phyloP scores from a whole-genome alignment of 2,888 invertebrate species.

The Lithophane leautieri region DNA sequence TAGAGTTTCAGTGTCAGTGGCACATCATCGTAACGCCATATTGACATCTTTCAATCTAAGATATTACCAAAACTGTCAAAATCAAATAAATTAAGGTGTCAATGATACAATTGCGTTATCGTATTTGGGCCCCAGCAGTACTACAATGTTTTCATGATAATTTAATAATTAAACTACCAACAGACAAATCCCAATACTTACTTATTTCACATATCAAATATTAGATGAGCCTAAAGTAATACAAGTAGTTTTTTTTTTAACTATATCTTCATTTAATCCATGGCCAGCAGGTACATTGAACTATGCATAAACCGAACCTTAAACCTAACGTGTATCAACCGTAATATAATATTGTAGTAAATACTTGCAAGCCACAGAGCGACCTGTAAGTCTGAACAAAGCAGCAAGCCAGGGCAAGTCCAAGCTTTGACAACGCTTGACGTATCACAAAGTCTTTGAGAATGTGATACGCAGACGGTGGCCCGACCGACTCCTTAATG shows the following conservation, averaged over 20 bases:
- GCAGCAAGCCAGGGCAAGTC: slow-evolving; percentile 22
- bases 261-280: neutral
- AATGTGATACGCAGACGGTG: slow-evolving; percentile 50
- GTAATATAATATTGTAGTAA: slow-evolving; percentile 1
- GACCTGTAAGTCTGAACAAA: slow-evolving; percentile 22
- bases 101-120: too few species aligned
- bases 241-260: neutral
- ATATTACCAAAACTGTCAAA: too few species aligned
- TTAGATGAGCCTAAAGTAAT: neutral
- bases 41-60: too few species aligned
- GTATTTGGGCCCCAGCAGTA: too few species aligned
- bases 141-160: neutral
- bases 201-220: neutral
- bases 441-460: slow-evolving; percentile 55
- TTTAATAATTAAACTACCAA: neutral
- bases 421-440: slow-evolving; percentile 54
- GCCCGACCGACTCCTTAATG: slow-evolving; percentile 20
- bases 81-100: too few species aligned
- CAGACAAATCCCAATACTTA: neutral
- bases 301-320: neutral
- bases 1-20: too few species aligned
- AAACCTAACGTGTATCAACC: neutral
- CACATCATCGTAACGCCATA: too few species aligned
- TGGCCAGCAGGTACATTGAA: slow-evolving; percentile 2
- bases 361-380: slow-evolving; percentile 4